These are phyloP conservation scores for Burhinus bistriatus DNA, from an alignment of 2,113 vertebrate species.

Conservation along the genomic window DNA sequence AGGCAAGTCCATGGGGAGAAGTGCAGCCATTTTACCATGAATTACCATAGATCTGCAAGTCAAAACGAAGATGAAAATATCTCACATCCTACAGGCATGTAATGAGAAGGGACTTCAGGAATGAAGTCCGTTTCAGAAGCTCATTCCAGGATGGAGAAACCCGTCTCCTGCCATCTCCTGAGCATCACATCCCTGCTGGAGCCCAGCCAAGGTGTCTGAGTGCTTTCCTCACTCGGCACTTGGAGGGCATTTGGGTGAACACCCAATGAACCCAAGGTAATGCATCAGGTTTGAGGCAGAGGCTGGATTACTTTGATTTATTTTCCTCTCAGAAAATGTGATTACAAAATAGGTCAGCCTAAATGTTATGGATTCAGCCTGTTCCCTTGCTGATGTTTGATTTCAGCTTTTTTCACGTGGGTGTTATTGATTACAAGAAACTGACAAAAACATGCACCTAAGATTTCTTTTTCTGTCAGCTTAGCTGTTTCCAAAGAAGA, in stretches of 20 bases:
- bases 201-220: neutral
- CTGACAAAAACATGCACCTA: neutral
- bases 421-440: neutral
- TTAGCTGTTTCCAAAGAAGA: neutral
- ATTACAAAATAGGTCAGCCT: neutral
- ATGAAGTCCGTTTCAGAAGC: neutral
- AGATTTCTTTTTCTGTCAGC: neutral
- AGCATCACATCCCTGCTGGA: neutral
- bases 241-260: fast-evolving
- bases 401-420: neutral
- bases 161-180: neutral
- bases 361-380: neutral
- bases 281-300: neutral
- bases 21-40: neutral
- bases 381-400: neutral
- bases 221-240: fast-evolving
- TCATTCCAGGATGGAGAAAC: neutral
- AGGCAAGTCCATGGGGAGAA: neutral
- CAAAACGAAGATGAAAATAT: neutral
- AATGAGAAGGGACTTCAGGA: neutral
- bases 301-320: neutral
- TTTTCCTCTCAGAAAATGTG: neutral
- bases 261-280: neutral
- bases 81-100: neutral
- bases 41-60: neutral